These are phyloP conservation scores for Rhinopomastus cyanomelas DNA, from an alignment of 2,113 vertebrate species.

Conservation along the genomic window DNA sequence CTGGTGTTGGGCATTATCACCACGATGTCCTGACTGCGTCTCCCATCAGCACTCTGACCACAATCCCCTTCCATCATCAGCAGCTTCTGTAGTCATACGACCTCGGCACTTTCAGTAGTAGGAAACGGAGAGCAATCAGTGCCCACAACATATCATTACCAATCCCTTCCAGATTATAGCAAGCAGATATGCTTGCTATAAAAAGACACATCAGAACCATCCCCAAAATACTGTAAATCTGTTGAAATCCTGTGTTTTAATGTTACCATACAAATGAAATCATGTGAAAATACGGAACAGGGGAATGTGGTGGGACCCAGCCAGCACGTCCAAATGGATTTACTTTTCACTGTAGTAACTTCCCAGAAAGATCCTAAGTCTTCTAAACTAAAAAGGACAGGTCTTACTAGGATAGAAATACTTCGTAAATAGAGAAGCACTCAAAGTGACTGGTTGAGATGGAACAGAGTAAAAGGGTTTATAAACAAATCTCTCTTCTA, in stretches of 20 bases:
- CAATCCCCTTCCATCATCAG: not conserved
- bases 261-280: not conserved
- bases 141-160: not conserved
- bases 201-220: not conserved
- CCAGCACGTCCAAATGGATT: not conserved
- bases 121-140: not conserved
- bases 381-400: not conserved
- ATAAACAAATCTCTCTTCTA: not conserved
- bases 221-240: not conserved
- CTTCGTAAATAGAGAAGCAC: not conserved
- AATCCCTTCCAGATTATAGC: not conserved
- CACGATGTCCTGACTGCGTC: fast-evolving
- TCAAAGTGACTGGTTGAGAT: not conserved
- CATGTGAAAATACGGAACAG: not conserved
- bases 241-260: not conserved
- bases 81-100: not conserved
- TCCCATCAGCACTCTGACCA: not conserved
- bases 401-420: not conserved
- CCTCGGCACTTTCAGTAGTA: not conserved
- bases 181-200: not conserved
- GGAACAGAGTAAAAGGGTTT: constrained; percentile 1
- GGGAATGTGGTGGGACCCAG: not conserved
- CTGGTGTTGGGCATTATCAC: not conserved
- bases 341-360: not conserved
- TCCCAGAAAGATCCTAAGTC: not conserved